A percentile compares a stretch with the other conserved stretches of the same genome.
Evolutionary conservation across 2,797 vertebrate genomes (phyloP).

Genomic region (Oceanodroma leucorhoa): DNA sequence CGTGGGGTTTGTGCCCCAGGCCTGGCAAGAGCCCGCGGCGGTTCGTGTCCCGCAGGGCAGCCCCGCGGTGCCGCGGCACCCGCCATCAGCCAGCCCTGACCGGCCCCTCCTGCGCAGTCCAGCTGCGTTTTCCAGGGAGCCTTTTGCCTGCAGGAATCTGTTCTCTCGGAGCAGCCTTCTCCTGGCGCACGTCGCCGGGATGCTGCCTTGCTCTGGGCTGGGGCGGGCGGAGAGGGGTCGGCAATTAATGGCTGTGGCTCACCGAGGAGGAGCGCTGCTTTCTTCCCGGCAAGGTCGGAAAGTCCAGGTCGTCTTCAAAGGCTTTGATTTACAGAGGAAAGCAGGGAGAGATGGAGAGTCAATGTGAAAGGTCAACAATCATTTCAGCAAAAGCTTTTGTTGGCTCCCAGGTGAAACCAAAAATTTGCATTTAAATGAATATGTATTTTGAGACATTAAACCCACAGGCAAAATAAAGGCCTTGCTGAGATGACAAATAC

Average conservation of each 20-base stretch:
- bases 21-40: not conserved
- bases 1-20: not conserved
- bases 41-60: not conserved
- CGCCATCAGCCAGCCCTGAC: not conserved
- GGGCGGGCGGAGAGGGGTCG: accelerated
- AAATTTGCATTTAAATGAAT: slow-evolving; percentile 50
- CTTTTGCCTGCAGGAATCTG: not conserved
- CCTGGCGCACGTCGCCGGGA: accelerated
- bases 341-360: not conserved
- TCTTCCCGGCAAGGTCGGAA: not conserved
- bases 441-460: slow-evolving; percentile 42
- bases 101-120: accelerated
- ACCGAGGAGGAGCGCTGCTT: not conserved
- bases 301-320: not conserved
- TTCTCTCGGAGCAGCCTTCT: not conserved
- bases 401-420: slow-evolving; percentile 13
- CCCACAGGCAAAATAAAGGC: not conserved
- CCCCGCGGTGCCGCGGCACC: accelerated
- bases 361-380: not conserved
- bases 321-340: not conserved
- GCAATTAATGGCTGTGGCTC: accelerated
- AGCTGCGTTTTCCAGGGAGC: not conserved
- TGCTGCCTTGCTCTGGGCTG: not conserved
- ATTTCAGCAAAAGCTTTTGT: not conserved
- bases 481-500: slow-evolving; percentile 5